Conservation (phyloP, 2,113 vertebrate genomes). For the Bungarus multicinctus region DNA sequence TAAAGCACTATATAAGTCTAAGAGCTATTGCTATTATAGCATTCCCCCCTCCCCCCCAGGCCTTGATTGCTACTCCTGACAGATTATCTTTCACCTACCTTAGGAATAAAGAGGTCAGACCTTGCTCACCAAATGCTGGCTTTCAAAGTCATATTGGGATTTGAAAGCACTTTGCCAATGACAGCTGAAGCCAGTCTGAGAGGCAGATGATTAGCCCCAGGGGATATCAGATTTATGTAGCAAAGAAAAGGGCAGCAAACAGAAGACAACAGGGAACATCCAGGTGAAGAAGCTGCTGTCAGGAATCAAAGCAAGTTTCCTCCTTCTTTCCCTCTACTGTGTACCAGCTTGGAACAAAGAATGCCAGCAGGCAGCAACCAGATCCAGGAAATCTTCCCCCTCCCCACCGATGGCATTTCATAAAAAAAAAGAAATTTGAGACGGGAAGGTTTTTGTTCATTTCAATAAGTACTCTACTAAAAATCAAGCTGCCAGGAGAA, state of each 20-base stretch:
- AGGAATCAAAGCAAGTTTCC: not conserved
- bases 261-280: not conserved
- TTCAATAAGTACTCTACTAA: constrained; percentile 36
- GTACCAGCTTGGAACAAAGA: not conserved
- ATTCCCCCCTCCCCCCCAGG: too few species aligned
- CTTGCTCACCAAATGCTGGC: not conserved
- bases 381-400: not conserved
- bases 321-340: not conserved
- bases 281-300: constrained; percentile 16
- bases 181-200: constrained; percentile 17
- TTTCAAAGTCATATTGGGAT: not conserved
- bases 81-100: not conserved
- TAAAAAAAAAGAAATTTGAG: constrained; percentile 11
- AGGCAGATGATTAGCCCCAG: constrained; percentile 13
- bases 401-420: not conserved
- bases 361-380: not conserved
- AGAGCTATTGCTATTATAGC: too few species aligned
- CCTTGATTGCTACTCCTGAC: not conserved
- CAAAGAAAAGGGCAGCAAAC: not conserved
- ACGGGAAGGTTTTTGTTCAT: constrained; percentile 33
- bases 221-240: constrained; percentile 6
- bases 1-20: too few species aligned
- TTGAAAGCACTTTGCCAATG: constrained; percentile 6
- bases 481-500: constrained; percentile 25
- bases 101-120: rapidly evolving